Percentiles rank a stretch among this genome's conserved stretches.
Conservation (phyloP, 2,113 vertebrate genomes). For the Centrocercus urophasianus region DNA sequence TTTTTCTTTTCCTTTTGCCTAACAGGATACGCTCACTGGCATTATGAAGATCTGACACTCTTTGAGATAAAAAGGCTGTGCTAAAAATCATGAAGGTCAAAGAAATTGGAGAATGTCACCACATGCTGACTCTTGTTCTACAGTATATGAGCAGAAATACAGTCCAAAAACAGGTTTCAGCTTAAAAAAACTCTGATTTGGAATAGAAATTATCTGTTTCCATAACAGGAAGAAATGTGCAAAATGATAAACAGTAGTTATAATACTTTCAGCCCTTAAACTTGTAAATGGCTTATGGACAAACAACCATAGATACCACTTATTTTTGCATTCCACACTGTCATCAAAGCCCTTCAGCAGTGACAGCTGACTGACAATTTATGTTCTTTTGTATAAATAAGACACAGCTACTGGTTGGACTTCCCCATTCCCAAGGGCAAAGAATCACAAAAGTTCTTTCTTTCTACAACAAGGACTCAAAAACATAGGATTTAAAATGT, state of each 20-base stretch:
- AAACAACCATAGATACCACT: neutral
- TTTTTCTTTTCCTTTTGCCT: neutral
- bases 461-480: neutral
- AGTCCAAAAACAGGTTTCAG: neutral
- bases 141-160: neutral
- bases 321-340: neutral
- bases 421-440: neutral
- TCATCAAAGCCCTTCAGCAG: conserved; percentile 2
- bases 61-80: neutral
- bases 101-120: conserved; percentile 33
- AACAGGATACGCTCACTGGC: neutral
- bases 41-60: neutral
- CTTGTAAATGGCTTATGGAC: neutral
- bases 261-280: neutral
- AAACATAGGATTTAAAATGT: neutral
- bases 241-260: neutral
- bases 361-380: conserved; percentile 4
- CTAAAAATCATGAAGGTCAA: conserved; percentile 44
- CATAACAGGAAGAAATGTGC: neutral
- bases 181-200: neutral
- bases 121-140: conserved; percentile 9
- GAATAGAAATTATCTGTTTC: neutral
- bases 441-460: neutral
- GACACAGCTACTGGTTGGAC: neutral
- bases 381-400: conserved; percentile 6